Base-by-base conservation (phyloP, 1,140 invertebrate genomes). In the Eufriesea mexicana region DNA sequence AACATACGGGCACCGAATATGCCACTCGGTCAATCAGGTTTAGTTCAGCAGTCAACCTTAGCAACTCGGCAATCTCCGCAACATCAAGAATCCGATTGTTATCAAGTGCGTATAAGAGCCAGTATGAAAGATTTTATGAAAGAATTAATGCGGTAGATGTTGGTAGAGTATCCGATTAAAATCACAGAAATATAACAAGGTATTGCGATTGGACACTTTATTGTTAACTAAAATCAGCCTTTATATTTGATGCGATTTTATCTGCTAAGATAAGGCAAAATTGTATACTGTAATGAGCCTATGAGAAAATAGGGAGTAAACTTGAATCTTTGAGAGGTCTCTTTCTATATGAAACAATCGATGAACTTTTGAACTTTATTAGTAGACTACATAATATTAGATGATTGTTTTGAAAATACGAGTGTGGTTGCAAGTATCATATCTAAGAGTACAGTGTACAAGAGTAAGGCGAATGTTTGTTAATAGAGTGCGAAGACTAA, bases 51-150 rank as follows among this genome's bases (percentile, higher is more conserved):
- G 76, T 80, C 92, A 85, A 84, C 79, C 72, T 64, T 92, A 79
- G 54, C 64, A 49, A 79, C 85, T 61, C 86, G 81, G 68, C 88
- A 88, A 72, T 86, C 91, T 73, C 78, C 90, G 59, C 90, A 90
- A 62, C 80, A 87, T 8, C 91, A 92, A 75, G 91, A 91, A 81
- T 80, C 89, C 55, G 91, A 92, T 84, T 89, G 90, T 90, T 93
- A 93, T 83, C 91, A 93, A 86, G 91, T 91, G 79, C 51, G 73
- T 85, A 35, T 59, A 71, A 67, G 23, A 18, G 12, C 5, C 51
- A 23, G n/a, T 14, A 61, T 14, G n/a, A 61, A 66, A 2, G 25
- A 45, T 16, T 64, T 20, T 20, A 28, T 35, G n/a, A 42, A 2
- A 42, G 2, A 35, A 42, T 20, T n/a, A n/a, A 2, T 2, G 12